These are phyloP conservation scores for Oncorhynchus kisutch DNA, from an alignment of 2,113 vertebrate genomes.

Conservation along the genomic window DNA sequence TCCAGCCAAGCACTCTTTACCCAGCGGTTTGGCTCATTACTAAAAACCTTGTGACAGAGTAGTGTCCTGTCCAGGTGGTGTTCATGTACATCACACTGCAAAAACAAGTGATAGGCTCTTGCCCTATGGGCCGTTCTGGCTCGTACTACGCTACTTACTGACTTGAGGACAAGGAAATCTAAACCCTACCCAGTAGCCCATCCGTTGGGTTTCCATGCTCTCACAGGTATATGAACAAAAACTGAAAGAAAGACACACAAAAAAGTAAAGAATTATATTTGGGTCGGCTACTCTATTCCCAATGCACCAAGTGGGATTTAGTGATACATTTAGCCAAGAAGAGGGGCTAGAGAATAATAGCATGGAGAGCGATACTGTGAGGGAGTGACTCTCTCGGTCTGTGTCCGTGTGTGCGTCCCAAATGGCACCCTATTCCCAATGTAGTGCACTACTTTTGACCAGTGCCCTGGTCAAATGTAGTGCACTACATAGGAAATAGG, in stretches of 20 bases:
- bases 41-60: neutral
- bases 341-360: no score
- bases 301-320: constrained; percentile 27
- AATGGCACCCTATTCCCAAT: no score
- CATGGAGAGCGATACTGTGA: constrained; percentile 17
- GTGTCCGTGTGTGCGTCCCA: neutral
- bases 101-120: no score
- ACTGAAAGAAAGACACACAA: constrained; percentile 42
- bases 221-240: constrained; percentile 43
- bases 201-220: neutral
- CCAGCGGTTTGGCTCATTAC: neutral
- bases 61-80: no score
- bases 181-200: neutral
- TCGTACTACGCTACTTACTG: neutral
- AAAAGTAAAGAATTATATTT: constrained; percentile 30
- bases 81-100: no score
- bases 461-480: no score
- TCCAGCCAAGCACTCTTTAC: constrained; percentile 3
- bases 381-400: neutral
- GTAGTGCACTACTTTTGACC: no score
- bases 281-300: constrained; percentile 34
- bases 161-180: neutral
- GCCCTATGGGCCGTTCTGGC: no score
- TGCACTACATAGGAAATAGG: no score
- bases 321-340: constrained; percentile 21